Percentiles rank a stretch among this genome's conserved stretches.
Evolutionary conservation across 2,888 invertebrate genomes (phyloP).

Genomic region (Melolontha melolontha): DNA sequence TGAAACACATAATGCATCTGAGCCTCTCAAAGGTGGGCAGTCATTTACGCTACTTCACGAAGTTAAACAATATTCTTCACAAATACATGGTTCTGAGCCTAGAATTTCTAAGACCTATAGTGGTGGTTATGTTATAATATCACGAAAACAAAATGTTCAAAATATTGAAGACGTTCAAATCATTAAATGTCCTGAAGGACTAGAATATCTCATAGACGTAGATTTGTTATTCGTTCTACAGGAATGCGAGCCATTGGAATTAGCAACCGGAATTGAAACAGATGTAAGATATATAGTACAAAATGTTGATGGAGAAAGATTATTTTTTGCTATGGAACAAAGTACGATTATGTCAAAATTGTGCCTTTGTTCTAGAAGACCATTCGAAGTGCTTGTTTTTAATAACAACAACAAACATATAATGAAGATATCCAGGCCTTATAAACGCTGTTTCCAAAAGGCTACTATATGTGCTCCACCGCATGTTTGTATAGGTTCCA

Average conservation of each 20-base stretch:
- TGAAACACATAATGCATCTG: background rate
- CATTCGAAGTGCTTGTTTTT: conserved; percentile 21
- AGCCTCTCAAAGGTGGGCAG: background rate
- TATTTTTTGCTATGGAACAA: conserved; percentile 27
- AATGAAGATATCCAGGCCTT: conserved; percentile 14
- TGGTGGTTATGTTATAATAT: background rate
- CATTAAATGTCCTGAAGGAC: background rate
- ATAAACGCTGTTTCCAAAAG: conserved; percentile 5
- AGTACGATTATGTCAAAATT: conserved; percentile 22
- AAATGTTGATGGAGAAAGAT: conserved; percentile 23
- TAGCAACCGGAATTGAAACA: background rate
- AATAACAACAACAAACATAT: conserved; percentile 17
- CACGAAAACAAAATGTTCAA: too few species aligned
- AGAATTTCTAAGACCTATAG: background rate
- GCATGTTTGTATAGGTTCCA: conserved; percentile 12
- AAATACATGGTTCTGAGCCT: too few species aligned
- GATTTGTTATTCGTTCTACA: conserved; percentile 17
- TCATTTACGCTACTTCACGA: background rate
- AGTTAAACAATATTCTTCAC: too few species aligned
- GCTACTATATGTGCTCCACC: conserved; percentile 20
- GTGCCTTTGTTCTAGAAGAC: conserved; percentile 26
- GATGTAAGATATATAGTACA: conserved; percentile 22
- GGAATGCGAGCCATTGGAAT: conserved; percentile 1
- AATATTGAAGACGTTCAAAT: background rate
- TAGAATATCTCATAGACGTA: background rate